Conservation (phyloP, 2,888 invertebrate species). For the Tetranychus piercei region DNA sequence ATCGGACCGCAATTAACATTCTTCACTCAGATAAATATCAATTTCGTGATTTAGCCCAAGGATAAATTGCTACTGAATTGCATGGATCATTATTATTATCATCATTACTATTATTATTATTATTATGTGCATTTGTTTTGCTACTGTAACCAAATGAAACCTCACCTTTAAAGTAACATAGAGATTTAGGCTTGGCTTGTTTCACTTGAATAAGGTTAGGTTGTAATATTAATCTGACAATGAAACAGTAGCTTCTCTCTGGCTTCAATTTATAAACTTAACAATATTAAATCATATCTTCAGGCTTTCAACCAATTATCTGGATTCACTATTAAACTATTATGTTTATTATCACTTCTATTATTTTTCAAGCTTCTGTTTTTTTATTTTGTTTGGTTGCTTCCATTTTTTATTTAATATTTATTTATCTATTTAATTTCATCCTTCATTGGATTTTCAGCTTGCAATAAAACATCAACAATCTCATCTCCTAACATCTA, state of each 20-base stretch:
- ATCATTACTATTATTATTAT: not conserved
- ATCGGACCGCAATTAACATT: slow-evolving; percentile 5
- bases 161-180: not conserved
- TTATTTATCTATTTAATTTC: not conserved
- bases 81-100: not conserved
- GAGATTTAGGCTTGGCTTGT: not conserved
- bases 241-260: not conserved
- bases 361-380: not conserved
- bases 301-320: not conserved
- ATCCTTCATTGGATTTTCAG: not conserved
- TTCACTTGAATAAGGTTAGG: not conserved
- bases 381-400: not conserved
- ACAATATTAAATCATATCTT: not conserved
- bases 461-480: not conserved
- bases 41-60: slow-evolving; percentile 8
- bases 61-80: not conserved
- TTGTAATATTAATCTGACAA: not conserved
- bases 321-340: not conserved
- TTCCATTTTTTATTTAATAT: not conserved
- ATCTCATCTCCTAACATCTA: not conserved
- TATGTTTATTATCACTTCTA: not conserved
- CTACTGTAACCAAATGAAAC: not conserved
- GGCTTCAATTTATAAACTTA: too few relatives aligned
- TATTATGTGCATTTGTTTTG: not conserved
- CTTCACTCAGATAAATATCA: slow-evolving; percentile 10